phyloP scores from a whole-genome alignment of 2,797 vertebrate species.

The Lophura swinhoii region DNA sequence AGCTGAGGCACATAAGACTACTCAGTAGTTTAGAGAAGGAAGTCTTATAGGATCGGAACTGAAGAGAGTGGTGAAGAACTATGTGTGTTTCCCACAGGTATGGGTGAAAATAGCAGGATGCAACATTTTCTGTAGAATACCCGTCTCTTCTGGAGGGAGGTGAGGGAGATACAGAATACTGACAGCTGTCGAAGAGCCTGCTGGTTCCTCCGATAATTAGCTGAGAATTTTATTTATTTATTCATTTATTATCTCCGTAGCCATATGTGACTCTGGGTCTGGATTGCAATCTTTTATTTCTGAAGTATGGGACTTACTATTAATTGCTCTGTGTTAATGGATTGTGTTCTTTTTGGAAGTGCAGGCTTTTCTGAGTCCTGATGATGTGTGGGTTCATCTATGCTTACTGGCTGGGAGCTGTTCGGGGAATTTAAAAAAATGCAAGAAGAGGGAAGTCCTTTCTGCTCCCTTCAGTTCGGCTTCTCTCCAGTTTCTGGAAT shows the following conservation, averaged over 20 bases:
- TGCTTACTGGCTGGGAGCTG: background rate
- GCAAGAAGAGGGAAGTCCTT: background rate
- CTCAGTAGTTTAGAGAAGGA: background rate
- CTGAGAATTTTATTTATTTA: background rate
- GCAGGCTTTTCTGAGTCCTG: background rate
- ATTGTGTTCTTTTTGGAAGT: background rate
- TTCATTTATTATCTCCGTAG: background rate
- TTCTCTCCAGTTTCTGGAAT: background rate
- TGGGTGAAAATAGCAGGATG: background rate
- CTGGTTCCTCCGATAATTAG: background rate
- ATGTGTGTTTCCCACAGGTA: background rate
- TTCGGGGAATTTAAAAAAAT: background rate
- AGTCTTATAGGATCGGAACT: background rate
- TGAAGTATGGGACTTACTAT: background rate
- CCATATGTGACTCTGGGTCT: background rate
- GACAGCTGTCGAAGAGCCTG: background rate
- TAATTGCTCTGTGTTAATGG: background rate
- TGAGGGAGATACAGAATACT: background rate
- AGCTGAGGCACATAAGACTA: background rate
- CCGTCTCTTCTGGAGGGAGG: background rate
- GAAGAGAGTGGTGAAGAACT: background rate
- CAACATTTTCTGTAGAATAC: background rate
- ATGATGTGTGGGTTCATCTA: background rate
- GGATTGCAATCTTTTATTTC: background rate
- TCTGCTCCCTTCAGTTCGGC: background rate